Evolutionary conservation across 2,113 vertebrate genomes (phyloP).

Genomic region (Phylloscopus whistleri): DNA sequence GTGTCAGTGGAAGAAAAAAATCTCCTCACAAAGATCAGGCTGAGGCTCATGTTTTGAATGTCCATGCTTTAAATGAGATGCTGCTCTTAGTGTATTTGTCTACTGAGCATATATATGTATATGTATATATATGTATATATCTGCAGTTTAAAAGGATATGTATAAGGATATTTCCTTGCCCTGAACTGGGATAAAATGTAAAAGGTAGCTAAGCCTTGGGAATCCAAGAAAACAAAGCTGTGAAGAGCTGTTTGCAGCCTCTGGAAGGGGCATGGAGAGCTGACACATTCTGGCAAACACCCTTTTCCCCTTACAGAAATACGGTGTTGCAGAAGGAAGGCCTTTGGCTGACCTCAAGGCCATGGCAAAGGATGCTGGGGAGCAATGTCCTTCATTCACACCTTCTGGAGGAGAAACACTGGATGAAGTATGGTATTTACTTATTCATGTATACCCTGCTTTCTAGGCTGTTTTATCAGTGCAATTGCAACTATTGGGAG

Average conservation of each 20-base stretch:
- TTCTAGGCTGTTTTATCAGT: background rate
- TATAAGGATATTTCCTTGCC: background rate
- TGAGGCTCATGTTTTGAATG: background rate
- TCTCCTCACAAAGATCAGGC: background rate
- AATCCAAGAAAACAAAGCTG: background rate
- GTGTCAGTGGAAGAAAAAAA: background rate
- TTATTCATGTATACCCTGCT: background rate
- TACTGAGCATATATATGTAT: background rate
- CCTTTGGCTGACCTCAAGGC: constrained; percentile 84
- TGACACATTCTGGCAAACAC: background rate
- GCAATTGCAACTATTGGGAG: background rate
- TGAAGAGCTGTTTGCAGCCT: background rate
- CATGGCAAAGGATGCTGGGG: constrained; percentile 88
- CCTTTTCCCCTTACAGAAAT: constrained; percentile 74
- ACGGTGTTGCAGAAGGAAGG: constrained; percentile 86
- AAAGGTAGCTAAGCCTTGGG: background rate
- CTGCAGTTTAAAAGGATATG: background rate
- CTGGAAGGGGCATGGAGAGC: background rate
- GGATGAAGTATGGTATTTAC: constrained; percentile 80
- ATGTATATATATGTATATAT: background rate
- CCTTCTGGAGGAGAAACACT: constrained; percentile 91
- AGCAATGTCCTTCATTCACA: constrained; percentile 84
- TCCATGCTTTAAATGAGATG: background rate
- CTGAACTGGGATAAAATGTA: background rate
- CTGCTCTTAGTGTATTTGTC: background rate